Evolutionary conservation across 2,888 invertebrate genomes (phyloP), one percentile per base, ranked within the genome.

Genomic region (Philereme transversata): DNA sequence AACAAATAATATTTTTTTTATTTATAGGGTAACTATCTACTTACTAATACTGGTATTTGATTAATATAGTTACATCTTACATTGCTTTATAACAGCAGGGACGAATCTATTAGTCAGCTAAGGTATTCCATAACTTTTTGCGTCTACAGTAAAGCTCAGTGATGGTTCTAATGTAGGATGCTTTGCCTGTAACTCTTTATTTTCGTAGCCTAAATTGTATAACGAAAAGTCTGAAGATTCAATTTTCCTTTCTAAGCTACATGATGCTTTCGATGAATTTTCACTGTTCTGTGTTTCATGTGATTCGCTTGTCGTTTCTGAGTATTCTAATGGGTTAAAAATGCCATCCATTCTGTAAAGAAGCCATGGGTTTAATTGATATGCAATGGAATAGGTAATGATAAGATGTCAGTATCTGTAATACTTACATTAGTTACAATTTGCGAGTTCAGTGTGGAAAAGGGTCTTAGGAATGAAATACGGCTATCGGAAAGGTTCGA

Each of bases 81-180:
- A 22, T 22, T 22, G 22, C 22, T 22, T 22, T 3, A 22, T 22
- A 22, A 22, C n/a, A 5, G 47, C 22, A 38, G 4, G 38, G 4
- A 22, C 22, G 22, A 22, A 22, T 22, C 22, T 40, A 5, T 40
- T 5, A 40, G 6, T 6, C 38, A 22, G 4, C 34, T 47, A 47
- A 1, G 34, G 4, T 5, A 77, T 54, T 9, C 69, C 70, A 51
- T 62, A 62, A 43, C 69, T 70, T 53, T 74, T 80, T 5, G 75
- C 61, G 38, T 81, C 77, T 3, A 83, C 70, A 1, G 84, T 85
- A 11, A 69, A 73, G 64, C 64, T 79, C 0, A 69, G 56, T n/a
- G 85, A 77, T 0, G 83, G 82, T 40, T 84, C 81, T 57, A 83
- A 68, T 0, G 78, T 78, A 4, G 84, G 81, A 10, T 51, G 51